Evolutionary conservation across 2,888 invertebrate species (phyloP).

Genomic region (Hofmannophila pseudospretella): DNA sequence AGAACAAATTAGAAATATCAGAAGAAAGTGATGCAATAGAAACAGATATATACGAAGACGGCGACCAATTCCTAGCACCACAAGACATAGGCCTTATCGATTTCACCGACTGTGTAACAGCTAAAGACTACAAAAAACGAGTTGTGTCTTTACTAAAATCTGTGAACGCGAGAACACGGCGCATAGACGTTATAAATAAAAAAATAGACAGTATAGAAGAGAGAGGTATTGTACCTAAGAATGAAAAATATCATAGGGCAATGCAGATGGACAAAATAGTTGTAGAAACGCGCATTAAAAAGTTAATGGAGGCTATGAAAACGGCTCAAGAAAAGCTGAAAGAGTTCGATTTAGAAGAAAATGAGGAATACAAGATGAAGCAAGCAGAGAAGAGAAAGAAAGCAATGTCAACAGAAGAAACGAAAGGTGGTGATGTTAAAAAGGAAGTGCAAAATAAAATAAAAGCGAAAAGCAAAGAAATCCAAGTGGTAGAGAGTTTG

Average conservation of each 20-base stretch:
- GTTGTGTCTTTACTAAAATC: constrained; percentile 40
- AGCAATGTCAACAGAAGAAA: constrained; percentile 15
- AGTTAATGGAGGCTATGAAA: constrained; percentile 36
- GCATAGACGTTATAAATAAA: constrained; percentile 34
- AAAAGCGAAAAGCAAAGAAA: constrained; percentile 22
- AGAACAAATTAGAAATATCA: constrained; percentile 17
- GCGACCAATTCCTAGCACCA: constrained; percentile 37
- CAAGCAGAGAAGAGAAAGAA: constrained; percentile 16
- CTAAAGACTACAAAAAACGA: constrained; percentile 46
- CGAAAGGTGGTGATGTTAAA: no score
- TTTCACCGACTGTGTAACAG: constrained; percentile 42
- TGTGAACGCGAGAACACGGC: constrained; percentile 36
- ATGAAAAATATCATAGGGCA: constrained; percentile 54
- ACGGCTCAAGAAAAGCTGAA: constrained; percentile 36
- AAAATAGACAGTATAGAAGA: constrained; percentile 54
- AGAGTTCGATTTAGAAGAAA: constrained; percentile 25
- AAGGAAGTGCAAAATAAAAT: constrained; percentile 19
- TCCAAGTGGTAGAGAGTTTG: constrained; percentile 36
- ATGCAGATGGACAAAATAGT: constrained; percentile 52
- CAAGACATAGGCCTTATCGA: constrained; percentile 49
- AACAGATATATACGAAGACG: constrained; percentile 47
- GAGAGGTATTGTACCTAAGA: constrained; percentile 41
- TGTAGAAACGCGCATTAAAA: constrained; percentile 37
- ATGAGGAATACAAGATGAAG: constrained; percentile 16
- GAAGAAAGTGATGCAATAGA: constrained; percentile 60